Conservation (phyloP, 2,113 vertebrate genomes). For the Serinus canaria region DNA sequence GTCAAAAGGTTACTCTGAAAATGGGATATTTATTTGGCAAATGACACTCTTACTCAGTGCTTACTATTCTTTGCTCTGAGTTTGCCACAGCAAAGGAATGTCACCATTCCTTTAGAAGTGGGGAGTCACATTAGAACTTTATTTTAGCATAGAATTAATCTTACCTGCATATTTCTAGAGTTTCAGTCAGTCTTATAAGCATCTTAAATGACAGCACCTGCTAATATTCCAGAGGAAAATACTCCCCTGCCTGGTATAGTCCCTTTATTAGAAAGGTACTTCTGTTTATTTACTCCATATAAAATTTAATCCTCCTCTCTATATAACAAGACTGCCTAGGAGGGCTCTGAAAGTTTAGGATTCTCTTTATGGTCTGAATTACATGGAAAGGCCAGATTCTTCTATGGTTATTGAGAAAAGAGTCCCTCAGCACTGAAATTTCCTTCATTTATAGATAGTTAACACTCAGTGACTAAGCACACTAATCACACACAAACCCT, state of each 20-base stretch:
- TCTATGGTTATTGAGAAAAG: neutral
- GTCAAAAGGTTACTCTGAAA: neutral
- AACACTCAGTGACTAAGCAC: neutral
- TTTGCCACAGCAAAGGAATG: neutral
- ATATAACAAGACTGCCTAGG: neutral
- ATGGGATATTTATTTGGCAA: neutral
- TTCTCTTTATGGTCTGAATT: neutral
- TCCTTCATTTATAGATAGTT: neutral
- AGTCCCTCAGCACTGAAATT: neutral
- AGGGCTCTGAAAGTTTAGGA: neutral
- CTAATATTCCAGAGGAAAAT: neutral
- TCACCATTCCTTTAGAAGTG: neutral
- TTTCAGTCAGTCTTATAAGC: neutral
- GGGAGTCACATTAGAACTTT: neutral
- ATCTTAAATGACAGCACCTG: neutral
- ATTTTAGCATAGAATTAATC: neutral
- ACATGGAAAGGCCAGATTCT: neutral
- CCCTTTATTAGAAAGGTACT: neutral
- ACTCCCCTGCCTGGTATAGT: neutral
- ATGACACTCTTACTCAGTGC: neutral
- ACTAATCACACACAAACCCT: neutral
- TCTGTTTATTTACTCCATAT: neutral
- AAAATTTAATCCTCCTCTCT: neutral
- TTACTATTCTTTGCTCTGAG: neutral
- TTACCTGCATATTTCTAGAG: neutral